Percentiles rank a stretch among this genome's conserved stretches.
Evolutionary conservation across 2,888 invertebrate genomes (phyloP).

Genomic region (Tineola bisselliella): DNA sequence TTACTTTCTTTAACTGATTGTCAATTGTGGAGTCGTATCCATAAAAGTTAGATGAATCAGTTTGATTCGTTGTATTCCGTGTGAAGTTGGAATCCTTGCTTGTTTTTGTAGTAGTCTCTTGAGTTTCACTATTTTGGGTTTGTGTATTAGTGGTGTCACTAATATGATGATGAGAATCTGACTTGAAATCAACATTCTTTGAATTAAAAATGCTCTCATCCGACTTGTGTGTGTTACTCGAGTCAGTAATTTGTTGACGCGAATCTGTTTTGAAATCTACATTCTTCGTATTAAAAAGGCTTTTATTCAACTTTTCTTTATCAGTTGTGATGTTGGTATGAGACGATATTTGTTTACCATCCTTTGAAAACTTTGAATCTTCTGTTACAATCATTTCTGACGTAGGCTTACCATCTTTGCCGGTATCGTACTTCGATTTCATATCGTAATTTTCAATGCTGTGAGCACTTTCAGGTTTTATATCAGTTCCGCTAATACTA

Average conservation of each 20-base stretch:
- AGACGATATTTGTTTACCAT: constrained; percentile 46
- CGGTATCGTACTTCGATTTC: constrained; percentile 66
- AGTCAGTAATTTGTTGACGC: neutral
- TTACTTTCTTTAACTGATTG: constrained; percentile 53
- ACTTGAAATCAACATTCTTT: neutral
- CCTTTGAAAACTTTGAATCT: constrained; percentile 50
- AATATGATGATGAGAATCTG: neutral
- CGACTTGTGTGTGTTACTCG: neutral
- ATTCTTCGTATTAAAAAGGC: neutral
- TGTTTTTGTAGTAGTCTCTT: constrained; percentile 20
- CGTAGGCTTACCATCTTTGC: constrained; percentile 59
- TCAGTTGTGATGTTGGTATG: constrained; percentile 49
- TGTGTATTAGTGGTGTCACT: neutral
- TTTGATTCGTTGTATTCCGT: constrained; percentile 36
- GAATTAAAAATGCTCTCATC: neutral
- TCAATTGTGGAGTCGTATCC: constrained; percentile 56
- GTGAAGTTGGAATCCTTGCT: constrained; percentile 32
- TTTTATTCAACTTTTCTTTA: constrained; percentile 28
- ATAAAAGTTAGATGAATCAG: constrained; percentile 57
- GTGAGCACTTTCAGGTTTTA: constrained; percentile 65
- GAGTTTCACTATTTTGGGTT: neutral
- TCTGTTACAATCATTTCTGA: constrained; percentile 46
- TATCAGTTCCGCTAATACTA: constrained; percentile 65
- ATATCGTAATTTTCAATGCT: constrained; percentile 63
- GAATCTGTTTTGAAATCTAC: neutral